Evolutionary conservation across 2,797 vertebrate genomes (phyloP).

Genomic region (Rhyacichthys aspro): DNA sequence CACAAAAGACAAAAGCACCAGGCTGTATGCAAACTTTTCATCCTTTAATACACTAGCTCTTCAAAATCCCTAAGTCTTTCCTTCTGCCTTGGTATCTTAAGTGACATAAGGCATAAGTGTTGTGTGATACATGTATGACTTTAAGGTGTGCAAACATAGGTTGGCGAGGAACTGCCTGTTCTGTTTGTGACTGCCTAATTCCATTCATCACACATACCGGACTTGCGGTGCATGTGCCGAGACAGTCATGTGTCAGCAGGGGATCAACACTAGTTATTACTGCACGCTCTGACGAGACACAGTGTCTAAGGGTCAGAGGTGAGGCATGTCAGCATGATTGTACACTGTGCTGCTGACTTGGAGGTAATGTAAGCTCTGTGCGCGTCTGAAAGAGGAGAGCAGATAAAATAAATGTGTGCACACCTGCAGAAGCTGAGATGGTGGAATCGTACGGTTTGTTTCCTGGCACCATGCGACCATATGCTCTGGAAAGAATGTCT

Average conservation of each 20-base stretch:
- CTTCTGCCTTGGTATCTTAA: conserved; percentile 10
- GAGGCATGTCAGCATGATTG: conserved; percentile 69
- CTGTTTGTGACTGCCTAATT: conserved; percentile 55
- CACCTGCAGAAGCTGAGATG: conserved; percentile 95
- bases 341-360: conserved; percentile 63
- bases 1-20: conserved; percentile 32
- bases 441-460: conserved; percentile 89
- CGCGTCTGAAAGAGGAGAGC: conserved; percentile 26
- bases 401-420: conserved; percentile 6
- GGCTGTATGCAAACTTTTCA: conserved; percentile 37
- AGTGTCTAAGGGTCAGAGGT: conserved; percentile 74
- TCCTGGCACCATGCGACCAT: conserved; percentile 98
- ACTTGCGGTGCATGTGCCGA: conserved; percentile 49
- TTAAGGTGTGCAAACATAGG: conserved; percentile 45
- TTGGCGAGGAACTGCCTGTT: conserved; percentile 25
- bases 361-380: conserved; percentile 47
- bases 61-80: conserved; percentile 36
- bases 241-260: conserved; percentile 73
- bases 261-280: conserved; percentile 74
- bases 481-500: conserved; percentile 98
- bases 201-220: conserved; percentile 52
- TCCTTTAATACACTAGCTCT: conserved; percentile 49
- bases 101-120: conserved; percentile 6
- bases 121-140: conserved; percentile 27
- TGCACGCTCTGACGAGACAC: conserved; percentile 66